Evolutionary conservation across 2,113 vertebrate species (phyloP), one percentile per base, ranked within the genome.

Genomic region (Mellivora capensis): DNA sequence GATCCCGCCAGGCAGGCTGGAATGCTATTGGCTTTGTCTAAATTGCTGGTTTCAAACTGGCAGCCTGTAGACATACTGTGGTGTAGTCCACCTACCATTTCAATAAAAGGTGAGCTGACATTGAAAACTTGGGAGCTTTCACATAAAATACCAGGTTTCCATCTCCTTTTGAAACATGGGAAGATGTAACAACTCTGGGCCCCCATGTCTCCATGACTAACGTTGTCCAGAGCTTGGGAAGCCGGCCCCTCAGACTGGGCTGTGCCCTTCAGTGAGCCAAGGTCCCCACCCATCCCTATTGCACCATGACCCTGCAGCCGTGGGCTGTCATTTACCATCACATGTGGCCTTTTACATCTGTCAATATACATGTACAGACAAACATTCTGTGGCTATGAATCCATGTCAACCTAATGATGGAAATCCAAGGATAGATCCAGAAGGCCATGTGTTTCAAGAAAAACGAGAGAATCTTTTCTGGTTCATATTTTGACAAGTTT

Each of bases 1-100:
- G 47, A 72, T 14, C 9, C 31, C 4, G 7, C 2, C 1, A 8
- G 2, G 6, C 7, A 15, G 12, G 18, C 23, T 8, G 9, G 21
- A 52, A 3, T 27, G 5, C 37, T 4, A 4, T 10, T 42, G 21
- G 29, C 4, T 7, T 37, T 59, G 59, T 83, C 4, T 49, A 34
- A 31, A 57, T 76, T 9, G 42, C 37, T 15, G 34, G 21, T 49
- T 77, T 72, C n/a, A 64, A 6, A n/a, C 31, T 39, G 8, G n/a
- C 49, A 23, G n/a, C 80, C 59, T 34, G 54, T 31, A 54, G 42
- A 27, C 52, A 4, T 27, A 20, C 31, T 57, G 80, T 20, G 31
- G 39, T 20, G 31, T 79, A 12, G 57, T 34, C 37, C 27, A 81
- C 54, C 4, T 88, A 20, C 49, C 62, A 34, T 88, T 85, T 72